Conservation (phyloP, 2,888 invertebrate genomes). For the Willowsia nigromaculata region DNA sequence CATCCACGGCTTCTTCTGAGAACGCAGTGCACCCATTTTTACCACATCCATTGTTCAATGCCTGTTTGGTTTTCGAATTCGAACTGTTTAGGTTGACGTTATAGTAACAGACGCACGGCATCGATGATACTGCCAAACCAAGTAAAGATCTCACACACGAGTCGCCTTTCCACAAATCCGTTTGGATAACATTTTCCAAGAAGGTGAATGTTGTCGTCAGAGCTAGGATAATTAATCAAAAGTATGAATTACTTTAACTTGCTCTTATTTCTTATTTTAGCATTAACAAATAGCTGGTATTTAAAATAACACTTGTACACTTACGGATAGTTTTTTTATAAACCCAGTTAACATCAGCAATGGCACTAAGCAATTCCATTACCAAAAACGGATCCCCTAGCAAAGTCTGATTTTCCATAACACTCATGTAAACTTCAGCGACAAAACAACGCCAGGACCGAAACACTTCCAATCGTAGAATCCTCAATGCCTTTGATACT, state of each 20-base stretch:
- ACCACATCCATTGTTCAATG: neutral
- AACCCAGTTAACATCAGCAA: slow-evolving; percentile 48
- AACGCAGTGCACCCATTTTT: neutral
- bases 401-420: neutral
- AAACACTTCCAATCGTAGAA: slow-evolving; percentile 36
- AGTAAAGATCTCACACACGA: slow-evolving; percentile 21
- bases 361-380: slow-evolving; percentile 3
- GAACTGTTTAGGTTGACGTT: no score
- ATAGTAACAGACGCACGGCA: slow-evolving; percentile 40
- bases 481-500: neutral
- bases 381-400: neutral
- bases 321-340: slow-evolving; percentile 32
- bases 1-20: no score
- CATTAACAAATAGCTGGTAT: no score
- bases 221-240: slow-evolving; percentile 10
- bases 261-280: no score
- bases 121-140: slow-evolving; percentile 7
- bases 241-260: no score
- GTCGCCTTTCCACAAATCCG: slow-evolving; percentile 8
- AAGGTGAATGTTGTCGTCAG: slow-evolving; percentile 14
- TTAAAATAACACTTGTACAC: no score
- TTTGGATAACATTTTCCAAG: neutral
- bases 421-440: neutral
- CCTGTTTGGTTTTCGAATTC: no score
- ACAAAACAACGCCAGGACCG: slow-evolving; percentile 49